Percentiles rank a stretch among this genome's conserved stretches.
Evolutionary conservation across 2,113 vertebrate species (phyloP).

Genomic region (Okapia johnstoni): DNA sequence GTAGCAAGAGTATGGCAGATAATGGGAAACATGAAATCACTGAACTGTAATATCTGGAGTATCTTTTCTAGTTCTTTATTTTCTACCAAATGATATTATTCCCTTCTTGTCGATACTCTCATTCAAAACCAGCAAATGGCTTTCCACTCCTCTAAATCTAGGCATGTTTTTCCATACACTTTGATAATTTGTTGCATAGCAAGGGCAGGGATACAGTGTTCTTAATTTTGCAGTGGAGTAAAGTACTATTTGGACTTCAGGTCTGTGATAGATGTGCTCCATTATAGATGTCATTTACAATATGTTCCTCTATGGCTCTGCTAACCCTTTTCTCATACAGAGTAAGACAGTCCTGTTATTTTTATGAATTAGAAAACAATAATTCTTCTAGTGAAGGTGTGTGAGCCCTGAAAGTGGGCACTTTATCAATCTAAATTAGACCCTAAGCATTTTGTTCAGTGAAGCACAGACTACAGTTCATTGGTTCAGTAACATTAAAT

Average conservation of each 20-base stretch:
- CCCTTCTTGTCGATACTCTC: neutral
- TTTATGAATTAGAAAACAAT: constrained; percentile 53
- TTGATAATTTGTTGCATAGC: neutral
- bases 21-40: neutral
- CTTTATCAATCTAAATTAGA: constrained; percentile 64
- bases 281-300: constrained; percentile 10
- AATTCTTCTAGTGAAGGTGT: constrained; percentile 18
- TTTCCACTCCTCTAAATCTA: neutral
- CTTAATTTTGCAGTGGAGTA: neutral
- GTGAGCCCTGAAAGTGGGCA: neutral
- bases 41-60: neutral
- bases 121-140: neutral
- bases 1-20: neutral
- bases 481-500: constrained; percentile 53
- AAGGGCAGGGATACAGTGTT: neutral
- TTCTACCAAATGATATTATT: neutral
- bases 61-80: neutral
- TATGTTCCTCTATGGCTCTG: neutral
- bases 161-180: neutral
- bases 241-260: neutral
- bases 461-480: constrained; percentile 52
- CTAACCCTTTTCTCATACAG: neutral
- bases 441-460: constrained; percentile 33
- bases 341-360: neutral
- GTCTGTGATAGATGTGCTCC: neutral